A percentile compares a stretch with the other conserved stretches of the same genome.
These are phyloP conservation scores for Hemibagrus wyckioides DNA, from an alignment of 2,113 vertebrate genomes.

Conservation along the genomic window DNA sequence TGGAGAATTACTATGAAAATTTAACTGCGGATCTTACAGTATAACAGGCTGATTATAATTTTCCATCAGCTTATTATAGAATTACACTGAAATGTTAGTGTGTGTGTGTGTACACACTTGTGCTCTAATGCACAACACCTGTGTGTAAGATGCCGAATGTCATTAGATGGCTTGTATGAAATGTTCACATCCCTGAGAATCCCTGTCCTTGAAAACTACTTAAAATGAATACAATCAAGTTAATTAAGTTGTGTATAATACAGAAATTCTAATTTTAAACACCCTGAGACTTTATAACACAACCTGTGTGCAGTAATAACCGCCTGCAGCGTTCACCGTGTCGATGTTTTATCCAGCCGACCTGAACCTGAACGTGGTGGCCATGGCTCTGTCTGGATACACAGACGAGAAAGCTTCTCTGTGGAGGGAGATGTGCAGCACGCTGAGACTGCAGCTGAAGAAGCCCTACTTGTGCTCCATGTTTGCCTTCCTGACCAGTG, in stretches of 20 bases:
- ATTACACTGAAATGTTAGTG: neutral
- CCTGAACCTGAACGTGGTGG: slow-evolving; percentile 97
- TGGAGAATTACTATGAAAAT: neutral
- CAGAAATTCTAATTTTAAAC: too few species aligned
- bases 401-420: slow-evolving; percentile 95
- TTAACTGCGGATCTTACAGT: neutral
- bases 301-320: too few species aligned
- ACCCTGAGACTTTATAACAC: too few species aligned
- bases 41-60: neutral
- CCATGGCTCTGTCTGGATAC: slow-evolving; percentile 97
- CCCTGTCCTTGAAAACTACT: neutral
- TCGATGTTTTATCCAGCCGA: slow-evolving; percentile 75
- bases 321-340: neutral
- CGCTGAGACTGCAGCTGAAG: slow-evolving; percentile 88
- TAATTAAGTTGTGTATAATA: too few species aligned
- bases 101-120: neutral
- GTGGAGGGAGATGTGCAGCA: slow-evolving; percentile 99
- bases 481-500: slow-evolving; percentile 99
- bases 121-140: neutral
- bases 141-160: neutral
- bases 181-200: neutral
- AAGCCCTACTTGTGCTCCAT: slow-evolving; percentile 95
- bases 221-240: neutral
- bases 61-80: neutral
- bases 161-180: neutral